Evolutionary conservation across 2,797 vertebrate genomes (phyloP).

Genomic region (Hippoglossus hippoglossus): DNA sequence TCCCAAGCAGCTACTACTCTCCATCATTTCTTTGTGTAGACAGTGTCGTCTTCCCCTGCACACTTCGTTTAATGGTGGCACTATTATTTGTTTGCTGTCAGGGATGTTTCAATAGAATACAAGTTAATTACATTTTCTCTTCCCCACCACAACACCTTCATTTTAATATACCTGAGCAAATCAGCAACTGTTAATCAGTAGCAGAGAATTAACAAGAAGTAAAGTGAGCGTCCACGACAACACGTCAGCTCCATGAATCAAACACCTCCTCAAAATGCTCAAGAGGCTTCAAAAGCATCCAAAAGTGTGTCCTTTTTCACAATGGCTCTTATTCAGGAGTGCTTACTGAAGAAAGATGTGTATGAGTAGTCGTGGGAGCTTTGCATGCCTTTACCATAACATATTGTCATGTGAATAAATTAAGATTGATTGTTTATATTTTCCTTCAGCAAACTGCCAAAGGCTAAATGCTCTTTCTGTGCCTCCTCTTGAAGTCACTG

Average conservation of each 20-base stretch:
- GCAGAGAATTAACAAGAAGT: slow-evolving; percentile 1
- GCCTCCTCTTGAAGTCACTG: background rate
- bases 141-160: background rate
- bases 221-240: background rate
- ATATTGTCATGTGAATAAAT: background rate
- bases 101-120: slow-evolving; percentile 10
- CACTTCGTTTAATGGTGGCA: background rate
- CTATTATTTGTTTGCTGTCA: slow-evolving; percentile 4
- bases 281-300: slow-evolving; percentile 18
- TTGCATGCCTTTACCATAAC: background rate
- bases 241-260: background rate
- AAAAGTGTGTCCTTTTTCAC: background rate
- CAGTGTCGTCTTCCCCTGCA: background rate
- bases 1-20: background rate
- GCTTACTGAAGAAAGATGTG: too few relatives aligned
- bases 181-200: background rate
- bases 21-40: background rate
- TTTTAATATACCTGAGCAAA: slow-evolving; percentile 18
- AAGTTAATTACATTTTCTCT: slow-evolving; percentile 22
- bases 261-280: slow-evolving; percentile 1
- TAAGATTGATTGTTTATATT: background rate
- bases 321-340: background rate
- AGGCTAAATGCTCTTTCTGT: background rate
- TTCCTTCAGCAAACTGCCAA: slow-evolving; percentile 10
- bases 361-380: too few relatives aligned